phyloP scores from a whole-genome alignment of 2,113 vertebrate genomes.

The Hassar affinis region DNA sequence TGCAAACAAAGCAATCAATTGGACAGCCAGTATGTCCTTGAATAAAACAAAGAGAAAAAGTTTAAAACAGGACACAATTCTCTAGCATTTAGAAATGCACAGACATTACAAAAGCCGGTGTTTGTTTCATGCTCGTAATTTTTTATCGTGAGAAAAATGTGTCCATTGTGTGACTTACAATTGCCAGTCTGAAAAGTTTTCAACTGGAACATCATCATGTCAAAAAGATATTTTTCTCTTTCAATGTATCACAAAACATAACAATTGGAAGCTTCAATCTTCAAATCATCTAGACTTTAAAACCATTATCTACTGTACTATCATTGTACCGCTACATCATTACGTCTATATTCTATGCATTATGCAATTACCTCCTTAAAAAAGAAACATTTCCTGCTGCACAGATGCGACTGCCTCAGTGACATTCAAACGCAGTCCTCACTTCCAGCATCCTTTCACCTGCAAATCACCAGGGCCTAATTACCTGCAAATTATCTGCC shows the following conservation, averaged over 20 bases:
- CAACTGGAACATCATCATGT: not conserved
- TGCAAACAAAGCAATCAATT: slow-evolving; percentile 40
- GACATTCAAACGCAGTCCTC: slow-evolving; percentile 55
- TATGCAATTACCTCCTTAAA: slow-evolving; percentile 31
- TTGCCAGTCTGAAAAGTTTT: not conserved
- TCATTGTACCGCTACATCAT: slow-evolving; percentile 5
- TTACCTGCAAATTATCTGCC: slow-evolving; percentile 77
- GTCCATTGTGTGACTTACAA: not conserved
- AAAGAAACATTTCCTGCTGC: slow-evolving; percentile 35
- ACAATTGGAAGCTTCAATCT: not conserved
- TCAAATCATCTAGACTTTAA: not conserved
- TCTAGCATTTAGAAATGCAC: slow-evolving; percentile 14
- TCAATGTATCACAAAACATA: not conserved
- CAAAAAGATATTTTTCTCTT: not conserved
- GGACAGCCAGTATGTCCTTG: slow-evolving; percentile 20
- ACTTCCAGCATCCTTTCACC: slow-evolving; percentile 60
- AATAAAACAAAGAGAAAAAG: slow-evolving; percentile 28
- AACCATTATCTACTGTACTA: not conserved
- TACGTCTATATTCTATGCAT: slow-evolving; percentile 21
- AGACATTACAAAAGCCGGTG: not conserved
- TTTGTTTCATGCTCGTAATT: not conserved
- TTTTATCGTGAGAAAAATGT: not conserved
- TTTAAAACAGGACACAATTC: slow-evolving; percentile 12
- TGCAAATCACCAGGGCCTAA: slow-evolving; percentile 81
- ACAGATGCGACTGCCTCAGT: slow-evolving; percentile 25